Evolutionary conservation across 2,888 invertebrate genomes (phyloP).

Genomic region (Tipula confusa): DNA sequence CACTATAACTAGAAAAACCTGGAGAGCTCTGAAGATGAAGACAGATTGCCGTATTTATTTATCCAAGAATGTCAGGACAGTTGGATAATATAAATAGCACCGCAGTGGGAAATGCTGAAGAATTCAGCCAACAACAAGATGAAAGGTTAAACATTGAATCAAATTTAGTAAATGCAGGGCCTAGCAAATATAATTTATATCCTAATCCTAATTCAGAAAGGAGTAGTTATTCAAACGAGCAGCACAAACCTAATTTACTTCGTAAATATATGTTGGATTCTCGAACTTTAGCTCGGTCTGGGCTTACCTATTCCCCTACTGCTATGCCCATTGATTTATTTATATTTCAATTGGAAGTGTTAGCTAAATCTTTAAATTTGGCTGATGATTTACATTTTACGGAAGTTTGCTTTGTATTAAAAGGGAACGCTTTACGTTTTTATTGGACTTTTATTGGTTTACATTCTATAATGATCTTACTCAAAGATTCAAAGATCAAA

Average conservation of each 20-base stretch:
- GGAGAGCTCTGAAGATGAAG: neutral
- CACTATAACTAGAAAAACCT: neutral
- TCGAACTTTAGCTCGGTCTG: neutral
- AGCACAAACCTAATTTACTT: too few relatives aligned
- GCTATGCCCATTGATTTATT: neutral
- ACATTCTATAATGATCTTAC: neutral
- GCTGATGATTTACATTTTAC: neutral
- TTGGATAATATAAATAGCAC: neutral
- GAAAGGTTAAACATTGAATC: too few relatives aligned
- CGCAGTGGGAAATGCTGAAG: too few relatives aligned
- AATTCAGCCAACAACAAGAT: too few relatives aligned
- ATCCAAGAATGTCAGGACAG: neutral
- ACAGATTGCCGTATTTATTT: neutral
- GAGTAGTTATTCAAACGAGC: too few relatives aligned
- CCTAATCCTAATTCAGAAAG: too few relatives aligned
- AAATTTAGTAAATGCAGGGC: too few relatives aligned
- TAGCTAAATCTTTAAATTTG: neutral
- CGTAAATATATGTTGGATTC: neutral
- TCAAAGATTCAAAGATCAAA: neutral
- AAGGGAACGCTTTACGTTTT: neutral
- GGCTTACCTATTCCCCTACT: neutral
- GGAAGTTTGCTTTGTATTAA: neutral
- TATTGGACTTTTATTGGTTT: neutral
- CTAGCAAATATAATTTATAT: too few relatives aligned
- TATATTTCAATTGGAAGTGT: neutral